A percentile compares a stretch with the other conserved stretches of the same genome.
These are phyloP conservation scores for Epicauta chinensis DNA, from an alignment of 1,140 invertebrate genomes.

Conservation along the genomic window DNA sequence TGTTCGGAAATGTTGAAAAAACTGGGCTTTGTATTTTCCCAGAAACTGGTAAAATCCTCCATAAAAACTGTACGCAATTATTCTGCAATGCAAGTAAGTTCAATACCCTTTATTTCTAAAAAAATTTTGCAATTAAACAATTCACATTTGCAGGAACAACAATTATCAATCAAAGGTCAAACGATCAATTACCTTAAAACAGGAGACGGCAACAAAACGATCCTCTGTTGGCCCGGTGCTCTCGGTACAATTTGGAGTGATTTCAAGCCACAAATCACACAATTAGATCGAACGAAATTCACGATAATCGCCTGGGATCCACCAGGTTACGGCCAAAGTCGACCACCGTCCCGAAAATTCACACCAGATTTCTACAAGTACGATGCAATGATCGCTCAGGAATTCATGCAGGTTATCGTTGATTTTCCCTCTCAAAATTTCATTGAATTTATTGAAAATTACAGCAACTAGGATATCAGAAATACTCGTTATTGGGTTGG, in stretches of 20 bases:
- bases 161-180: constrained; percentile 30
- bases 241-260: constrained; percentile 73
- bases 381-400: constrained; percentile 64
- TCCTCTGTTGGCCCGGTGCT: constrained; percentile 72
- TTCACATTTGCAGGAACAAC: constrained; percentile 34
- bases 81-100: too few relatives aligned
- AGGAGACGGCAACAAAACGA: constrained; percentile 59
- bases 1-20: too few relatives aligned
- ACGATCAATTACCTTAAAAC: constrained; percentile 64
- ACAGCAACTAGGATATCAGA: constrained; percentile 42
- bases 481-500: constrained; percentile 80
- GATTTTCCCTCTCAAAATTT: background rate
- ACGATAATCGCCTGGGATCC: constrained; percentile 82
- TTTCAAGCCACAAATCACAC: constrained; percentile 71
- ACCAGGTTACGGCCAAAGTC: constrained; percentile 79
- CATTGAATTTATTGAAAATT: background rate
- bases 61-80: too few relatives aligned
- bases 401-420: constrained; percentile 59
- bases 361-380: constrained; percentile 61
- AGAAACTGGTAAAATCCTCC: too few relatives aligned
- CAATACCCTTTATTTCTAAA: too few relatives aligned
- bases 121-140: too few relatives aligned
- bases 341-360: constrained; percentile 69
- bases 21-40: too few relatives aligned
- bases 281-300: constrained; percentile 60